Percentiles rank a stretch among this genome's conserved stretches.
Conservation (phyloP, 1,140 invertebrate genomes). For the Drosophila mauritiana region DNA sequence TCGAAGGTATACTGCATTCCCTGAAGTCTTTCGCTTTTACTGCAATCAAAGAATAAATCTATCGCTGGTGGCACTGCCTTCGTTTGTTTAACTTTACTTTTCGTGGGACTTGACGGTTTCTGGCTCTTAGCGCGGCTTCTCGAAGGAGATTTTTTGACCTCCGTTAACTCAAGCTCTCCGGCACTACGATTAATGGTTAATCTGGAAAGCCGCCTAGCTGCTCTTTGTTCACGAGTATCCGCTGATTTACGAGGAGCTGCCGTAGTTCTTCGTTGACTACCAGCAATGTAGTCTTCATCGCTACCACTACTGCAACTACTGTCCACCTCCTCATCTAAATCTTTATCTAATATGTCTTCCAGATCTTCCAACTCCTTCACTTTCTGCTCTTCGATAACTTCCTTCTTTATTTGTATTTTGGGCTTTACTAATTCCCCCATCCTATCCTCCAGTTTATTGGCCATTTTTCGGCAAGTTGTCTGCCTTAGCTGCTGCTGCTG, state of each 20-base stretch:
- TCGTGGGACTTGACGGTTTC: constrained; percentile 26
- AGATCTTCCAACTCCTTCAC: constrained; percentile 15
- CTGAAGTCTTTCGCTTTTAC: constrained; percentile 84
- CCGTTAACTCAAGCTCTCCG: constrained; percentile 20
- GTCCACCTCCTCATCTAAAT: constrained; percentile 42
- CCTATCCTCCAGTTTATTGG: constrained; percentile 79
- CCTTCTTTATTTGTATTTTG: constrained; percentile 77
- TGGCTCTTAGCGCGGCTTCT: constrained; percentile 12
- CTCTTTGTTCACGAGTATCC: constrained; percentile 59
- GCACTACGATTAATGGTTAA: constrained; percentile 54
- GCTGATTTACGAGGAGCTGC: constrained; percentile 8
- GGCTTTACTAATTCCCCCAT: constrained; percentile 69
- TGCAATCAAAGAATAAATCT: constrained; percentile 64
- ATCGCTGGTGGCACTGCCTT: constrained; percentile 15
- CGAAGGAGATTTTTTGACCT: constrained; percentile 15
- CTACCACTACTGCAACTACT: constrained; percentile 53
- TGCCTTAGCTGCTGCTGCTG: constrained; percentile 58
- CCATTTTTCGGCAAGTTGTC: constrained; percentile 31
- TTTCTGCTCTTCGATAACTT: constrained; percentile 16
- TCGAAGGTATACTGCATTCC: constrained; percentile 91
- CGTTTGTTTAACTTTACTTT: constrained; percentile 12
- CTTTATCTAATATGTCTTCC: constrained; percentile 19
- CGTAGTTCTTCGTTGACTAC: constrained; percentile 8
- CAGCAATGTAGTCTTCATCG: constrained; percentile 67
- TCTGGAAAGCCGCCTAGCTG: constrained; percentile 48